Conservation (phyloP, 2,113 vertebrate species). For the Pantherophis guttatus region DNA sequence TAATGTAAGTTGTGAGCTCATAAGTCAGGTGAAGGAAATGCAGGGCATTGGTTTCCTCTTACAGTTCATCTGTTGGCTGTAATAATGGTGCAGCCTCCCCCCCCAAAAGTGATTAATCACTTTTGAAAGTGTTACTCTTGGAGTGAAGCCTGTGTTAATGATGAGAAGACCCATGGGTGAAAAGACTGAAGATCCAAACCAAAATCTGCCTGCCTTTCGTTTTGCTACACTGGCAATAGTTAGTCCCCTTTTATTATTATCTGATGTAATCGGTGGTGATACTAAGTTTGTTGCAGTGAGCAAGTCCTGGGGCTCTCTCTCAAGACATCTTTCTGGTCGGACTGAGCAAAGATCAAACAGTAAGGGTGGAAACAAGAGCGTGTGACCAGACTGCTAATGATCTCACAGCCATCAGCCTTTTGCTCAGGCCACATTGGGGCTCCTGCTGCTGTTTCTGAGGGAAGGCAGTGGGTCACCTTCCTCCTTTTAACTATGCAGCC, state of each 20-base stretch:
- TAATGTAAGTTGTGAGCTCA: neutral
- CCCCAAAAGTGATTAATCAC: neutral
- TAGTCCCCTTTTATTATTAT: neutral
- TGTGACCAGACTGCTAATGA: slow-evolving; percentile 68
- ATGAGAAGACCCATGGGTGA: neutral
- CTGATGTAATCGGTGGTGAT: neutral
- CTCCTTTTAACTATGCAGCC: neutral
- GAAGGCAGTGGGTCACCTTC: neutral
- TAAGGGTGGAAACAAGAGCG: neutral
- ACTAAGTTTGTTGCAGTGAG: slow-evolving; percentile 18
- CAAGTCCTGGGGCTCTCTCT: neutral
- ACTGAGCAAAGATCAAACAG: slow-evolving; percentile 52
- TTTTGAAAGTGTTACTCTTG: rapidly evolving
- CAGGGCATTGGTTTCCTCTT: slow-evolving; percentile 40
- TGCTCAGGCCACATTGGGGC: slow-evolving; percentile 44
- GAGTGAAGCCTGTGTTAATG: neutral
- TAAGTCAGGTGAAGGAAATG: neutral
- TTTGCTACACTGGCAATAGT: neutral
- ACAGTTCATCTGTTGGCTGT: rapidly evolving
- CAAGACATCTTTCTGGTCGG: slow-evolving; percentile 50
- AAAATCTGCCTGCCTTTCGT: neutral
- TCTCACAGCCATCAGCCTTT: slow-evolving; percentile 48
- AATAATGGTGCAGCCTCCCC: neutral
- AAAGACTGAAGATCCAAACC: neutral
- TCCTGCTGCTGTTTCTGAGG: neutral